A percentile compares a stretch with the other conserved stretches of the same genome.
Conservation (phyloP, 2,113 vertebrate genomes). For the Gymnogyps californianus region DNA sequence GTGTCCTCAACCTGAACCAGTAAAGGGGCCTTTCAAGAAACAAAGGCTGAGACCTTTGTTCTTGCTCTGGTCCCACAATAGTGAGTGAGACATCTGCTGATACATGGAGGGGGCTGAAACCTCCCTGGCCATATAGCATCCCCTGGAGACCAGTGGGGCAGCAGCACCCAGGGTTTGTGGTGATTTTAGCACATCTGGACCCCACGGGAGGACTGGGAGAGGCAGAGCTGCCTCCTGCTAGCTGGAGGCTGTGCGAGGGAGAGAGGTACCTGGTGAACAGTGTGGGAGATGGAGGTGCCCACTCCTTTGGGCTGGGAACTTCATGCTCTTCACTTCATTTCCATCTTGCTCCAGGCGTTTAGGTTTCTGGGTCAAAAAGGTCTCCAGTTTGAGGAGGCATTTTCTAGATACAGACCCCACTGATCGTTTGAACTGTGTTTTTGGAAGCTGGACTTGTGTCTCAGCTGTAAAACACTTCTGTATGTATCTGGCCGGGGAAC, state of each 20-base stretch:
- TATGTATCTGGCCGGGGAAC: background rate
- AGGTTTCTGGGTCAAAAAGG: background rate
- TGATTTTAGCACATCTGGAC: background rate
- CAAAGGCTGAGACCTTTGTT: background rate
- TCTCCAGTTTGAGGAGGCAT: background rate
- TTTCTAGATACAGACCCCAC: background rate
- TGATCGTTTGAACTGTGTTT: background rate
- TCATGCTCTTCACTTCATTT: background rate
- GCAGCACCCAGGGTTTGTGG: background rate
- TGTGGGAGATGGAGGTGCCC: rapidly evolving
- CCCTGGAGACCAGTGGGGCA: background rate
- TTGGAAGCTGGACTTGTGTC: background rate
- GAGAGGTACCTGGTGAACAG: background rate
- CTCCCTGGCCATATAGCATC: background rate
- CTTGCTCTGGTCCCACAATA: background rate
- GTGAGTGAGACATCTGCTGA: background rate
- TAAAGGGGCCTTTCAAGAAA: background rate
- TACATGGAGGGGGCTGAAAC: background rate
- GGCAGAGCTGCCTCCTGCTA: background rate
- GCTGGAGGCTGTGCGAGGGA: background rate
- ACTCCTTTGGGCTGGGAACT: rapidly evolving
- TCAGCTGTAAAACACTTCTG: background rate
- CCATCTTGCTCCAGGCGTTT: background rate
- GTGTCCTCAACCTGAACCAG: background rate
- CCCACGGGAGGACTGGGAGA: background rate